Conservation (phyloP, 2,888 invertebrate genomes). For the Didymodactylos carnosus region DNA sequence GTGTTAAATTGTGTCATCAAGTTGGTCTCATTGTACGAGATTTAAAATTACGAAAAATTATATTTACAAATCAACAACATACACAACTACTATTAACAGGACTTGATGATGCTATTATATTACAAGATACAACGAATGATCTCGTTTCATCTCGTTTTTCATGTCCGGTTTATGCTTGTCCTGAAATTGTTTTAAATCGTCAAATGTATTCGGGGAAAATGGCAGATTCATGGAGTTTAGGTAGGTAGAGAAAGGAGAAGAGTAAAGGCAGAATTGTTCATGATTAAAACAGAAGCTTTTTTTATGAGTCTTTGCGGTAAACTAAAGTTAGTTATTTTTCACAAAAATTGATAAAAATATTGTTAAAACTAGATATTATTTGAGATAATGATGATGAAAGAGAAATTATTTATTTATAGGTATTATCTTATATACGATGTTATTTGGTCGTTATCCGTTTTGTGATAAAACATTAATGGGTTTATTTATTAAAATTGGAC, state of each 20-base stretch:
- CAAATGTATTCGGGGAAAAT: slow-evolving; percentile 61
- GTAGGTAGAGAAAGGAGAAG: too few species aligned
- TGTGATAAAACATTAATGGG: slow-evolving; percentile 68
- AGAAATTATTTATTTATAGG: slow-evolving; percentile 43
- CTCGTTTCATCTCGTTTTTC: slow-evolving; percentile 67
- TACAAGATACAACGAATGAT: slow-evolving; percentile 44
- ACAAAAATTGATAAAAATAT: too few species aligned
- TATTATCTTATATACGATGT: slow-evolving; percentile 75
- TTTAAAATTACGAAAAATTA: slow-evolving; percentile 83
- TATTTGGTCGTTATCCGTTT: slow-evolving; percentile 79
- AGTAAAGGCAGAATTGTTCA: too few species aligned
- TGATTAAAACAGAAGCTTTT: too few species aligned
- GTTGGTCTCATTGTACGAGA: slow-evolving; percentile 81
- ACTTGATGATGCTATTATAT: slow-evolving; percentile 42
- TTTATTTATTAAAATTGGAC: slow-evolving; percentile 67
- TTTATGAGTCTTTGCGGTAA: too few species aligned
- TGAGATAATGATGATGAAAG: too few species aligned
- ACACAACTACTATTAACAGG: slow-evolving; percentile 65
- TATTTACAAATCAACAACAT: slow-evolving; percentile 72
- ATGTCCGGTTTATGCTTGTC: slow-evolving; percentile 81
- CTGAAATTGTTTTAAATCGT: slow-evolving; percentile 53
- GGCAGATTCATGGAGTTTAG: slow-evolving; percentile 31
- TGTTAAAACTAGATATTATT: too few species aligned
- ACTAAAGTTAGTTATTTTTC: too few species aligned
- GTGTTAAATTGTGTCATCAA: slow-evolving; percentile 72